Percentiles rank a stretch among this genome's conserved stretches.
Evolutionary conservation across 2,113 vertebrate species (phyloP).

Genomic region (Oostethus manadensis): DNA sequence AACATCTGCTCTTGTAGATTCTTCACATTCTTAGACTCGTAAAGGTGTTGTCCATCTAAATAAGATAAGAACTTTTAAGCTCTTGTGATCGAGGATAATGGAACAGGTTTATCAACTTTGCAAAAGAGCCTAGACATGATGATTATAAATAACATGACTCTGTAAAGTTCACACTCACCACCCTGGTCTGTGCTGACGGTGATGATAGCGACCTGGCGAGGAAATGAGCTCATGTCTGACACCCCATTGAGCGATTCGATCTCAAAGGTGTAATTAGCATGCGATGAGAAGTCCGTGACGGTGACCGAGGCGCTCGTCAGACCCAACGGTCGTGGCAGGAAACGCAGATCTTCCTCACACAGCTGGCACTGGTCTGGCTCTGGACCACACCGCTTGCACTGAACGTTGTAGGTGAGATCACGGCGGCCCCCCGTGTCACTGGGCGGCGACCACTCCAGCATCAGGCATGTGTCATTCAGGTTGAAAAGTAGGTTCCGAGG

Average conservation of each 20-base stretch:
- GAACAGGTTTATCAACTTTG: neutral
- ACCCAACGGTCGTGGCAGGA: conserved; percentile 81
- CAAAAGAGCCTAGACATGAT: neutral
- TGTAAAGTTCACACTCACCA: conserved; percentile 71
- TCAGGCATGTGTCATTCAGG: conserved; percentile 88
- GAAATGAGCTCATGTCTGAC: conserved; percentile 83
- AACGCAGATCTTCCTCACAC: conserved; percentile 87
- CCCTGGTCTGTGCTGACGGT: conserved; percentile 88
- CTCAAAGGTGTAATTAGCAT: conserved; percentile 95
- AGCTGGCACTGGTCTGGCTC: conserved; percentile 78
- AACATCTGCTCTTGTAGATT: neutral
- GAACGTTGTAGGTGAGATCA: conserved; percentile 88
- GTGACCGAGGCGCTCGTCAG: conserved; percentile 83
- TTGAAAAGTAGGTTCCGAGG: conserved; percentile 83
- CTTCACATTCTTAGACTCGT: too few relatives aligned
- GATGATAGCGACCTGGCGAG: conserved; percentile 83
- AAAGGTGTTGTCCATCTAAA: too few relatives aligned
- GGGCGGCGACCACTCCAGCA: conserved; percentile 92
- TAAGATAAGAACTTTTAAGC: neutral
- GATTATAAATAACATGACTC: neutral
- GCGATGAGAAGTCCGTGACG: conserved; percentile 83
- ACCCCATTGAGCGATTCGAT: conserved; percentile 90
- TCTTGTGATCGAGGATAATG: neutral
- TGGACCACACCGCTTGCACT: conserved; percentile 84
- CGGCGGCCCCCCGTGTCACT: conserved; percentile 86